Evolutionary conservation across 2,888 invertebrate genomes (phyloP), one percentile per base, ranked within the genome.

Genomic region (Mimumesa dahlbomi): DNA sequence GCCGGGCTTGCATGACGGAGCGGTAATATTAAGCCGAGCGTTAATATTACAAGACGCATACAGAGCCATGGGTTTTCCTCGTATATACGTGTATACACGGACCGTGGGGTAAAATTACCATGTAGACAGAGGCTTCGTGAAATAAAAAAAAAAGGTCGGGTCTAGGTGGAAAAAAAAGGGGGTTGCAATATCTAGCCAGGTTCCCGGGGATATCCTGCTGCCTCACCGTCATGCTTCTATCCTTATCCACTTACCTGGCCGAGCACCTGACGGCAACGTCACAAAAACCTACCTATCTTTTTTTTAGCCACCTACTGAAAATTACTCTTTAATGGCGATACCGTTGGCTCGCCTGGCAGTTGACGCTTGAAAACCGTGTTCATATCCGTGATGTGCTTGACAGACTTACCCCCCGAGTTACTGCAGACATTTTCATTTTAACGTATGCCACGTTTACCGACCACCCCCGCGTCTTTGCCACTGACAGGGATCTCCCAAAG

Each of bases 201-300:
- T 4, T 16, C 16, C 34, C 14, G 38, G 40, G 29, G n/a, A n/a
- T n/a, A 65, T 65, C 62, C 57, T 45, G 40, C 61, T 14, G n/a
- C 43, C 48, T 40, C 68, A 66, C 70, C 65, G 68, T 73, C 64
- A 57, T 59, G 34, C 58, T 46, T 21, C 61, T 61, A 75, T 78
- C 73, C 73, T 80, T 80, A 75, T 69, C 72, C 80, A 77, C 74
- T 82, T 77, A 80, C 75, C 78, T 81, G 72, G 65, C 36, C 58
- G 67, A 71, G 72, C 75, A 74, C 67, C 75, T 77, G 74, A 72
- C 52, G 73, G 62, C 62, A 67, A 76, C 73, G 67, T 67, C 53
- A 52, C 78, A 79, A 82, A 81, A 79, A 79, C 64, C 16, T 5
- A 25, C 25, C 45, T 49, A 22, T 48, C 43, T 49, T 57, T 68